Evolutionary conservation across 2,888 invertebrate genomes (phyloP).

Genomic region (Pomacea canaliculata): DNA sequence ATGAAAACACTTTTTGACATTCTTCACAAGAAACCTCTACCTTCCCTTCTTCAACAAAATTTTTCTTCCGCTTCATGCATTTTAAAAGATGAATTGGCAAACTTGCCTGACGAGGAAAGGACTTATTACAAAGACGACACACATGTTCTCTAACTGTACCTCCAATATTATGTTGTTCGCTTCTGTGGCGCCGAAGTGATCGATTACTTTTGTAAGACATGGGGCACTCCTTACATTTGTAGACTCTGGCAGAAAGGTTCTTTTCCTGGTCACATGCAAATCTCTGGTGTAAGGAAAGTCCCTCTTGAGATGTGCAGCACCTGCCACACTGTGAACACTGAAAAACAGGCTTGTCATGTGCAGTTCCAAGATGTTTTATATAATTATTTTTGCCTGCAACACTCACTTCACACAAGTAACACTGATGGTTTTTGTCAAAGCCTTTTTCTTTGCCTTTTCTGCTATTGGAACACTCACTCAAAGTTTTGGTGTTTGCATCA

Average conservation of each 20-base stretch:
- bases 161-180: background rate
- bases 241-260: background rate
- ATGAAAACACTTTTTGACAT: conserved; percentile 2
- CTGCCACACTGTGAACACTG: background rate
- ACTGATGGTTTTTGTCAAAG: background rate
- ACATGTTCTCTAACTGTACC: background rate
- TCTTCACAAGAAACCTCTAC: background rate
- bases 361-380: background rate
- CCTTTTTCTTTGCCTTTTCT: background rate
- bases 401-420: background rate
- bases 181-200: background rate
- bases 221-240: background rate
- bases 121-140: background rate
- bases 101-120: background rate
- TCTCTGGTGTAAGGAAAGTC: background rate
- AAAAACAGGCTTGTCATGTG: background rate
- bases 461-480: too few species aligned
- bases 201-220: background rate
- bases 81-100: background rate
- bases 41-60: background rate
- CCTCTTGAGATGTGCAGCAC: background rate
- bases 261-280: background rate
- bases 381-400: background rate
- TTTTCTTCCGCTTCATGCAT: background rate
- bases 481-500: too few species aligned